Evolutionary conservation across 2,888 invertebrate species (phyloP).

Genomic region (Heteropelma amictum): DNA sequence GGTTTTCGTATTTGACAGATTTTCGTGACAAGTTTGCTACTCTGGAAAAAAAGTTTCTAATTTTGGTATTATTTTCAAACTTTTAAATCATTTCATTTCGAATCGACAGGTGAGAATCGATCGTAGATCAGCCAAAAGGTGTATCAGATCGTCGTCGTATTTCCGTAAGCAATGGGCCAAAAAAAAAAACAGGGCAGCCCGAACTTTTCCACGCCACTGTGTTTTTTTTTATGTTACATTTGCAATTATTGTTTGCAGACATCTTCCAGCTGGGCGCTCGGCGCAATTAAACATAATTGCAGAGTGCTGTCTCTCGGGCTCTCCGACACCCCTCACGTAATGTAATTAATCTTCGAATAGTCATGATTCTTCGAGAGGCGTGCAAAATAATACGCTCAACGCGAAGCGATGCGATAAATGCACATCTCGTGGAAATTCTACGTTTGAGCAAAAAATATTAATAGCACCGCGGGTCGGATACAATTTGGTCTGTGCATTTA

Average conservation of each 20-base stretch:
- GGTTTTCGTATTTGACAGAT: no score
- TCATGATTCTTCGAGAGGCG: conserved; percentile 28
- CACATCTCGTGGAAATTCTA: conserved; percentile 9
- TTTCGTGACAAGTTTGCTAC: no score
- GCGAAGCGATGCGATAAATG: conserved; percentile 9
- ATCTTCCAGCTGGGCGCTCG: conserved; percentile 18
- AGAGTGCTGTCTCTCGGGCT: conserved; percentile 22
- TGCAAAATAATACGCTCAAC: background rate
- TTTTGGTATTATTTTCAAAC: no score
- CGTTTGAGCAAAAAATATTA: background rate
- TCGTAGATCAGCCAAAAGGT: no score
- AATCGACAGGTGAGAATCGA: no score
- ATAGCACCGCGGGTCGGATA: background rate
- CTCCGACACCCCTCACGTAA: conserved; percentile 30
- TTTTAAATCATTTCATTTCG: no score
- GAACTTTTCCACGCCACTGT: no score
- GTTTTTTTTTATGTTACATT: no score
- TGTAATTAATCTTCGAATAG: conserved; percentile 47
- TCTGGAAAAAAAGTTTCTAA: no score
- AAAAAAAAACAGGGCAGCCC: no score
- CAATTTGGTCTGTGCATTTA: conserved; percentile 15
- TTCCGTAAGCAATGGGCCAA: no score
- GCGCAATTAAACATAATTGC: conserved; percentile 48
- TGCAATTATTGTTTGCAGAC: conserved; percentile 18
- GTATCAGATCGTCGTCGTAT: no score